Evolutionary conservation across 2,888 invertebrate genomes (phyloP), one percentile per base, ranked within the genome.

Genomic region (Protonemura montana): DNA sequence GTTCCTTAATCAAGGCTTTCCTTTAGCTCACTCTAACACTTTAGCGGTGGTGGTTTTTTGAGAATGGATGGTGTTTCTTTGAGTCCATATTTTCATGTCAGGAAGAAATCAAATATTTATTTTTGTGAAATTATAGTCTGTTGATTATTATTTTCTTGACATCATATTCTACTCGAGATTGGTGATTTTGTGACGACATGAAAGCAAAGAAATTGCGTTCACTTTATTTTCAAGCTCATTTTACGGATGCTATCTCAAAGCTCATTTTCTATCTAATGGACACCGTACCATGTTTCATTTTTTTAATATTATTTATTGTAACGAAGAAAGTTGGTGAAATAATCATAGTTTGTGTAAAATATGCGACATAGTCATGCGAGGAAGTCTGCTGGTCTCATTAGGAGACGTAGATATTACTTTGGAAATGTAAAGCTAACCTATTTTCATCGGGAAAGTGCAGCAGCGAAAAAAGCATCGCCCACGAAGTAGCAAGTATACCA

Each of bases 391-490:
- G 59, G 59, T 59, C 59, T 59, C 59, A 59, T 59, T 59, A 59
- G 59, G 13, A 10, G 59, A 59, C 21, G 59, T 21, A 13, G 21
- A 59, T 59, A 59, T 59, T 59, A 59, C 59, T 59, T 16, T 59
- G 59, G 59, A 59, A 59, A 59, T 59, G 59, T 59, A 59, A 59
- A 59, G 59, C 7, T 59, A 59, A 59, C 59, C 59, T 59, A 59
- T 59, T 59, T 59, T 7, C 59, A 21, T 59, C 59, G 7, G 13
- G 1, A 21, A 21, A 59, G 59, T 21, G 59, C 16, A 59, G 59
- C 3, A 21, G 59, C 59, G 59, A 59, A 59, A 59, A n/a, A 59
- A 13, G 6, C 59, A 59, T 59, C 59, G 3, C 59, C 59, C n/a
- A n/a, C 21, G 59, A 21, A 59, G 59, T 16, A 16, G 59, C 59